A percentile compares a stretch with the other conserved stretches of the same genome.
Conservation (phyloP, 2,113 vertebrate species). For the Galemys pyrenaicus region DNA sequence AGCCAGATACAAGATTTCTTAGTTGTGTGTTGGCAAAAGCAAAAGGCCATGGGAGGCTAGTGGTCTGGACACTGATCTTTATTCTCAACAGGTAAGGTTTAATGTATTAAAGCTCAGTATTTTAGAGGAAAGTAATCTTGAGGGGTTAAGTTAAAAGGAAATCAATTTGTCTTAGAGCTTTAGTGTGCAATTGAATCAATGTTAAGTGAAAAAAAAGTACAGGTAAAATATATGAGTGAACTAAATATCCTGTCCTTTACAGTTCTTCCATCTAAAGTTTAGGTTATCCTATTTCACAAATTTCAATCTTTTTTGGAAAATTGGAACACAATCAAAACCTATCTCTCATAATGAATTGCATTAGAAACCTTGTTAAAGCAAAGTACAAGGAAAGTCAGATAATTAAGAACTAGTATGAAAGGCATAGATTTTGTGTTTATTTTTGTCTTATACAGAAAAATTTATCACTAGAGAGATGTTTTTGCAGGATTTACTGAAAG, state of each 20-base stretch:
- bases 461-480: not conserved
- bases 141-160: not conserved
- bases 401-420: not conserved
- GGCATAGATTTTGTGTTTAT: not conserved
- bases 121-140: not conserved
- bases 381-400: not conserved
- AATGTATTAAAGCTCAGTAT: not conserved
- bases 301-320: not conserved
- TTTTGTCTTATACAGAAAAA: not conserved
- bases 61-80: no score
- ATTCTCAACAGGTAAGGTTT: not conserved
- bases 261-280: not conserved
- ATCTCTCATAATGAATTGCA: not conserved
- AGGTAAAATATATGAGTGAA: not conserved
- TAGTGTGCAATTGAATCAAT: not conserved
- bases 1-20: not conserved
- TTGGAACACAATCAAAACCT: not conserved
- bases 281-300: not conserved
- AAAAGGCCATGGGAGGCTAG: no score
- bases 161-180: not conserved
- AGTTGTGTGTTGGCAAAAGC: not conserved
- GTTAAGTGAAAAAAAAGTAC: not conserved
- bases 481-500: not conserved
- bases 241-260: not conserved
- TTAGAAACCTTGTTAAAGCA: not conserved